Evolutionary conservation across 2,888 invertebrate species (phyloP).

Genomic region (Ferdinandea cuprea): DNA sequence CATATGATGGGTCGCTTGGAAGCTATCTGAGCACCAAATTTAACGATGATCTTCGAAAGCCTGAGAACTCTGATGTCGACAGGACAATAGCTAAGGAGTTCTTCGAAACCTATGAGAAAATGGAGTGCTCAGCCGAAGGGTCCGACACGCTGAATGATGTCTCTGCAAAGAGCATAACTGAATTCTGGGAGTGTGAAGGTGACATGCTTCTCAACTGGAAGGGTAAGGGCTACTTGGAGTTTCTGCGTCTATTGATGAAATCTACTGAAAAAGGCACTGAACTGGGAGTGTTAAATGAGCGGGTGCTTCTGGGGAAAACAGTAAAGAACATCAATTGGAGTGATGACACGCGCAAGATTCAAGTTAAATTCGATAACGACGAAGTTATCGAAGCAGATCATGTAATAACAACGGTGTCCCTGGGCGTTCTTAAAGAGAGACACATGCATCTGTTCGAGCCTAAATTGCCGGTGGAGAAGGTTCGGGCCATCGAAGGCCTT

Average conservation of each 20-base stretch:
- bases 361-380: slow-evolving; percentile 80
- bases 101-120: slow-evolving; percentile 86
- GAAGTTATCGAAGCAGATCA: slow-evolving; percentile 84
- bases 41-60: slow-evolving; percentile 78
- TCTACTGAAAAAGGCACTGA: slow-evolving; percentile 76
- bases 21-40: slow-evolving; percentile 81
- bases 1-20: slow-evolving; percentile 80
- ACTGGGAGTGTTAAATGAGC: slow-evolving; percentile 80
- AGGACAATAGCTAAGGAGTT: slow-evolving; percentile 84
- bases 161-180: slow-evolving; percentile 86
- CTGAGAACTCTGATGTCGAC: slow-evolving; percentile 82
- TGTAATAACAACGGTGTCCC: slow-evolving; percentile 85
- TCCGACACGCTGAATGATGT: slow-evolving; percentile 87
- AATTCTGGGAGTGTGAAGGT: slow-evolving; percentile 89
- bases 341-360: slow-evolving; percentile 77
- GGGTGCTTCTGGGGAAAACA: slow-evolving; percentile 78
- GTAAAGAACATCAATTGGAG: slow-evolving; percentile 80
- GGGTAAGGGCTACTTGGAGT: slow-evolving; percentile 87
- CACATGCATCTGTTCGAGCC: slow-evolving; percentile 83
- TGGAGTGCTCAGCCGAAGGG: slow-evolving; percentile 84
- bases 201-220: slow-evolving; percentile 90
- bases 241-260: slow-evolving; percentile 87
- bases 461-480: slow-evolving; percentile 83
- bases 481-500: slow-evolving; percentile 84
- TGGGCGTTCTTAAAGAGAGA: slow-evolving; percentile 86